Evolutionary conservation across 2,797 vertebrate genomes (phyloP), one percentile per base, ranked within the genome.

Genomic region (Pseudocheirus occidentalis): DNA sequence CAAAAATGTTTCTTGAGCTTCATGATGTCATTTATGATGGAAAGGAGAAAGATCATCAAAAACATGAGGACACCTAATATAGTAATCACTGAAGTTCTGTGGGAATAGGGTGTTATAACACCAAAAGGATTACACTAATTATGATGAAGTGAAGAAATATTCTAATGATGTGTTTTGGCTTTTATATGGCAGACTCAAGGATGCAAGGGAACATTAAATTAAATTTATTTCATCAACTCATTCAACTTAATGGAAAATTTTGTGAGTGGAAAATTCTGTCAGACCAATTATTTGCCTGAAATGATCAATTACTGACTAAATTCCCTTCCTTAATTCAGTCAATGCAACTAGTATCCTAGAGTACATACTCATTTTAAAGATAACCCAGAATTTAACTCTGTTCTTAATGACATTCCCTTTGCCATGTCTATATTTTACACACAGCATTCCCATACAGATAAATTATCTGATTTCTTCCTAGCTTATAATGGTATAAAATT

Each of bases 401-500:
- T 4, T 90, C 90, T 53, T 1, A 94, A 54, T 89, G 62, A 73
- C 52, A 5, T 92, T 92, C 28, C 0, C 90, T 1, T 46, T 46
- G 9, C 40, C 1, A 87, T 46, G 1, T 46, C 40, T 87, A 0
- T 46, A 87, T 87, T 5, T 87, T 87, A 87, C 3, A 24, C 7
- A 46, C 24, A 87, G 40, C 14, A 66, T 66, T 10, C 29, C 10
- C 62, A n/a, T n/a, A 66, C 34, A 87, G 40, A 94, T 56, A 5
- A 46, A 59, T 40, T 66, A 53, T 81, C 53, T 3, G 58, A 91
- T n/a, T 59, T 81, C 58, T 56, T 59, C 28, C 57, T 92, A 93
- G 62, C 34, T 90, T 90, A 93, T 92, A 92, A 93, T 94, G 1
- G 29, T 94, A 2, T 12, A 94, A 54, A 94, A 92, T 87, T 59